phyloP scores from a whole-genome alignment of 2,888 invertebrate species.

The Penaeus monodon region DNA sequence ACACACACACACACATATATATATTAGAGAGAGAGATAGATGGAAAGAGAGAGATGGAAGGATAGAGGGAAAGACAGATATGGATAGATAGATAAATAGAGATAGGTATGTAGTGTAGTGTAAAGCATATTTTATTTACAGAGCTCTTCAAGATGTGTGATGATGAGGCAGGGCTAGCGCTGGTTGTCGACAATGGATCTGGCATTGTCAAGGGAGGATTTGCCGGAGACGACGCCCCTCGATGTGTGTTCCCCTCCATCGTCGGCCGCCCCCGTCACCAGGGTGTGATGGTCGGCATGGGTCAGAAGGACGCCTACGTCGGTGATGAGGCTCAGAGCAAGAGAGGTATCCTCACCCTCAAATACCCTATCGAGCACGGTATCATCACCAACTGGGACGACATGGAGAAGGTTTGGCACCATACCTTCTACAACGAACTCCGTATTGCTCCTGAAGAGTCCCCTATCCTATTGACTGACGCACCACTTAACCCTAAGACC shows the following conservation, averaged over 20 bases:
- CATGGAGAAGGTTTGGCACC: slow-evolving; percentile 99
- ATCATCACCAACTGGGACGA: slow-evolving; percentile 89
- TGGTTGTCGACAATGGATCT: slow-evolving; percentile 53
- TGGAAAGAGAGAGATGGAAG: too few relatives aligned
- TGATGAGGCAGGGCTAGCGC: neutral
- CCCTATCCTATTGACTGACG: too few relatives aligned
- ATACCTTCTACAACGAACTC: slow-evolving; percentile 98
- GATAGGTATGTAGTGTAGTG: too few relatives aligned
- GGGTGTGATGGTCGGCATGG: slow-evolving; percentile 93
- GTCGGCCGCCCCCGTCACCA: slow-evolving; percentile 76
- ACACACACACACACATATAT: too few relatives aligned
- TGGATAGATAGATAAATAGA: too few relatives aligned
- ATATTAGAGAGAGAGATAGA: too few relatives aligned
- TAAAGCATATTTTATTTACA: too few relatives aligned
- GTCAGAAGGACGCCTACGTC: slow-evolving; percentile 95
- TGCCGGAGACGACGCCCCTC: slow-evolving; percentile 48
- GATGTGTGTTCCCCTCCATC: slow-evolving; percentile 68
- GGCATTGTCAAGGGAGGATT: slow-evolving; percentile 48
- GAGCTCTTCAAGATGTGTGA: slow-evolving; percentile 16
- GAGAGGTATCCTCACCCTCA: slow-evolving; percentile 54
- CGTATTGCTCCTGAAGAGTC: slow-evolving; percentile 94
- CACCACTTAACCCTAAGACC: slow-evolving; percentile 89
- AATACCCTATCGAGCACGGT: slow-evolving; percentile 62
- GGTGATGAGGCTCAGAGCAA: slow-evolving; percentile 89
- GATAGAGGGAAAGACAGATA: too few relatives aligned